These are phyloP conservation scores for Calameuta idolon DNA, from an alignment of 2,888 invertebrate genomes.

Conservation along the genomic window DNA sequence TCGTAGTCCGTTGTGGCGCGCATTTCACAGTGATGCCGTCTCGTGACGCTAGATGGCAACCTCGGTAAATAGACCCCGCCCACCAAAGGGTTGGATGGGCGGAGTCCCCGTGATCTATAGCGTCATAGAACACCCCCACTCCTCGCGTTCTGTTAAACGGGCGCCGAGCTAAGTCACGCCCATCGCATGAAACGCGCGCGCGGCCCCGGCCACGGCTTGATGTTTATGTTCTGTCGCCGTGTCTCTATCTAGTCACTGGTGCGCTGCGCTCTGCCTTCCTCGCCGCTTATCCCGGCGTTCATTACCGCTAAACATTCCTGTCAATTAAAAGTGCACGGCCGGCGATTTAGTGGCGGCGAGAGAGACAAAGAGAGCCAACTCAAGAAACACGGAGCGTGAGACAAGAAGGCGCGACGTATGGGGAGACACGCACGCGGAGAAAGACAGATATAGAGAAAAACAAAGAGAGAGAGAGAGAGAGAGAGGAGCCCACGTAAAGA, in stretches of 20 bases:
- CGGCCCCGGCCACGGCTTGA: slow-evolving; percentile 44
- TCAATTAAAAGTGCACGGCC: slow-evolving; percentile 62
- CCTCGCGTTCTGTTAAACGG: slow-evolving; percentile 16
- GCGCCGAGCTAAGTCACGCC: slow-evolving; percentile 56
- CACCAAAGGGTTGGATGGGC: slow-evolving; percentile 40
- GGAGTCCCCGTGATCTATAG: slow-evolving; percentile 66
- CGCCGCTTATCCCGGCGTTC: slow-evolving; percentile 52
- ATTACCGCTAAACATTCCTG: slow-evolving; percentile 65
- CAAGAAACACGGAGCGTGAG: background rate
- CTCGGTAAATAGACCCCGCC: slow-evolving; percentile 40
- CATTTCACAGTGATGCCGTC: slow-evolving; percentile 31
- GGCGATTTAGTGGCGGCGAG: slow-evolving; percentile 54
- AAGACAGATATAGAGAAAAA: background rate
- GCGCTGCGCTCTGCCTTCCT: slow-evolving; percentile 16
- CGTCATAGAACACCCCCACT: slow-evolving; percentile 65
- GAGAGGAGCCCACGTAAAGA: background rate
- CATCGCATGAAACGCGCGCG: slow-evolving; percentile 57
- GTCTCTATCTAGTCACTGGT: slow-evolving; percentile 58
- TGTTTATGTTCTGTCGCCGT: slow-evolving; percentile 62
- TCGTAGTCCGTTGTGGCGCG: slow-evolving; percentile 24
- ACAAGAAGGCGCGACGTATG: background rate
- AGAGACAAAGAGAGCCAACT: slow-evolving; percentile 5
- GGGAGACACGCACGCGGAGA: background rate
- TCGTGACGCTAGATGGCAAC: slow-evolving; percentile 52
- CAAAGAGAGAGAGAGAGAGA: background rate